These are phyloP conservation scores for Eurystomus glaucurus DNA, from an alignment of 2,797 vertebrate genomes.

Conservation along the genomic window DNA sequence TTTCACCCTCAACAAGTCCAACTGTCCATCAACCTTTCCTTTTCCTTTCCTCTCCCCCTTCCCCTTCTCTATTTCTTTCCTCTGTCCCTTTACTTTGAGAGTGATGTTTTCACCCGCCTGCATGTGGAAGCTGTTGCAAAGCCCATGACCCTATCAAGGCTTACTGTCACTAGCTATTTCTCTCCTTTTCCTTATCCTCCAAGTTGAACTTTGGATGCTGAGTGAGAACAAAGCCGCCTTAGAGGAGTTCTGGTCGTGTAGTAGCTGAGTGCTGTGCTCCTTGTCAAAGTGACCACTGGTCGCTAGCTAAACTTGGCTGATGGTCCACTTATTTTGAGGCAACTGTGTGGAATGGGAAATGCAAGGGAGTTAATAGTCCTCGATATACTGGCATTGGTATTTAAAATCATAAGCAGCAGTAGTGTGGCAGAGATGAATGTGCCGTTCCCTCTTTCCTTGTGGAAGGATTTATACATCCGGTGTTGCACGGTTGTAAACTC, in stretches of 20 bases:
- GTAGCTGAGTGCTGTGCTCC: neutral
- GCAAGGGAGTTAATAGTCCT: neutral
- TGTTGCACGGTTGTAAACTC: neutral
- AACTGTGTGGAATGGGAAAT: neutral
- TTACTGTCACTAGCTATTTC: conserved; percentile 51
- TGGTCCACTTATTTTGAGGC: neutral
- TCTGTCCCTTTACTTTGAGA: conserved; percentile 64
- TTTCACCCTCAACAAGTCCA: conserved; percentile 89
- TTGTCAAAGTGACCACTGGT: neutral
- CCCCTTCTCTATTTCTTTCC: neutral
- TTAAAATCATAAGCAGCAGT: neutral
- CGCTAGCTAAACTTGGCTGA: neutral
- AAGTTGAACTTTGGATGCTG: neutral
- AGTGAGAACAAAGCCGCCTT: neutral
- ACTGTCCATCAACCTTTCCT: conserved; percentile 84
- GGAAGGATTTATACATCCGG: neutral
- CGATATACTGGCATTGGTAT: neutral
- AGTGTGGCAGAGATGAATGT: neutral
- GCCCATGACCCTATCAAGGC: neutral
- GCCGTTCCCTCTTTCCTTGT: neutral
- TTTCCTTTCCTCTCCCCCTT: conserved; percentile 59
- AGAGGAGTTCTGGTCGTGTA: neutral
- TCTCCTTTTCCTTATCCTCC: conserved; percentile 22
- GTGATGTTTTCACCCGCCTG: conserved; percentile 72
- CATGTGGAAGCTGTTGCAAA: conserved; percentile 69